Evolutionary conservation across 2,888 invertebrate species (phyloP), one percentile per base, ranked within the genome.

Genomic region (Ernsta delagoae): DNA sequence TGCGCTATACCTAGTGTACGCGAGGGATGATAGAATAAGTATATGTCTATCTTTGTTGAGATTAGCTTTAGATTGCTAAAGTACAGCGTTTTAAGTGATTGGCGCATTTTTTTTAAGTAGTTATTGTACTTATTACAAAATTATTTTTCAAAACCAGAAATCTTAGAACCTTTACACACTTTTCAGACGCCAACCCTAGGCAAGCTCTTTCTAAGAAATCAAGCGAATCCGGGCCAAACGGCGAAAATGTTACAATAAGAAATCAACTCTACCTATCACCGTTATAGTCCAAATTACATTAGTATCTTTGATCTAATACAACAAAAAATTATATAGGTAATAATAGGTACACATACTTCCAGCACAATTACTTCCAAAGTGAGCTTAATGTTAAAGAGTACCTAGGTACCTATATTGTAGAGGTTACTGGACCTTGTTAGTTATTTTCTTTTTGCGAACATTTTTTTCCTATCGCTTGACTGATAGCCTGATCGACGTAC

Each of bases 331-430:
- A 84, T 76, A 78, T 80, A 6, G 36, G 36, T 39, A 39, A 0
- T 0, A 3, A 39, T 4, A 39, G 1, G 6, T 39, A 39, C 39
- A 24, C 24, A 83, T 85, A 84, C 83, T 80, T 82, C 80, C 75
- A 77, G 76, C 76, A 86, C 48, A 24, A 24, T 50, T 39, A 36
- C 36, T 36, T 57, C 39, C 48, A 36, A 64, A 84, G 79, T 79
- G 80, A 83, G 84, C 87, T 87, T 85, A 79, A 85, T 86, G 86
- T 85, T 83, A 83, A 83, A 83, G 82, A 80, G 79, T 79, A 43
- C 36, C 36, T 36, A 75, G n/a, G n/a, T n/a, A n/a, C n/a, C n/a
- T n/a, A n/a, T n/a, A n/a, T n/a, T 16, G 11, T 57, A 57, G 57
- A 69, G 70, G 76, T 74, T 76, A 70, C 70, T 75, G 75, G 77